Conservation (phyloP, 2,113 vertebrate genomes). For the Cyprinodon variegatus region DNA sequence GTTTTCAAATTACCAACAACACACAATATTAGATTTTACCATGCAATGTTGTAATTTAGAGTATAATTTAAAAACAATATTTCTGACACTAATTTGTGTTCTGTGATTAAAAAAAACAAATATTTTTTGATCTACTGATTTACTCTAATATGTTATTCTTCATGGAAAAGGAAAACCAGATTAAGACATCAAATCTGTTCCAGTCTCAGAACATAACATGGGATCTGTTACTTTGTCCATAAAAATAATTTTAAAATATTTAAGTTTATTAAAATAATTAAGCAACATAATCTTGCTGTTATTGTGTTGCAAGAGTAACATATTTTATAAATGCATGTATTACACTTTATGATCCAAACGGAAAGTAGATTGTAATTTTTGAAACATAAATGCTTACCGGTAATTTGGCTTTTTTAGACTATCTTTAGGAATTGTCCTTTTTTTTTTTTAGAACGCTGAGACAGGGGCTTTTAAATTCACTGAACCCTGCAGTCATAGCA, state of each 20-base stretch:
- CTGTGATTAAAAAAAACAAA: constrained; percentile 19
- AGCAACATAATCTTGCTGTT: constrained; percentile 41
- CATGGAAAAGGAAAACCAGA: neutral
- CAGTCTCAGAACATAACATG: constrained; percentile 6
- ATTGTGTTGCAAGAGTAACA: constrained; percentile 20
- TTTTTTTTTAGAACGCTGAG: neutral
- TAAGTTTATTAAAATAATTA: constrained; percentile 27
- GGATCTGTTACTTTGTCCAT: constrained; percentile 7
- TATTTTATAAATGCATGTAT: constrained; percentile 40
- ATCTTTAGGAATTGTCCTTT: neutral
- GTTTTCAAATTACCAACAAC: constrained; percentile 43
- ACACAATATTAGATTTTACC: constrained; percentile 33
- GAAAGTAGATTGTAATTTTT: neutral
- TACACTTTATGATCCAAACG: constrained; percentile 24
- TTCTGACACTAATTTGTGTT: neutral
- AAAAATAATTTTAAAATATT: neutral
- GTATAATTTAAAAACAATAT: constrained; percentile 17
- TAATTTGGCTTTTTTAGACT: neutral
- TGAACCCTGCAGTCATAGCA: constrained; percentile 12
- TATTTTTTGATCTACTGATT: constrained; percentile 1
- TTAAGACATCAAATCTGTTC: neutral
- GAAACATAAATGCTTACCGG: neutral
- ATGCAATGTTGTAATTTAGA: constrained; percentile 18
- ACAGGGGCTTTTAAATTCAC: constrained; percentile 29
- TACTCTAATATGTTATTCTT: neutral